Percentiles rank a stretch among this genome's conserved stretches.
These are phyloP conservation scores for Drosophila parvula DNA, from an alignment of 1,140 invertebrate species.

Conservation along the genomic window DNA sequence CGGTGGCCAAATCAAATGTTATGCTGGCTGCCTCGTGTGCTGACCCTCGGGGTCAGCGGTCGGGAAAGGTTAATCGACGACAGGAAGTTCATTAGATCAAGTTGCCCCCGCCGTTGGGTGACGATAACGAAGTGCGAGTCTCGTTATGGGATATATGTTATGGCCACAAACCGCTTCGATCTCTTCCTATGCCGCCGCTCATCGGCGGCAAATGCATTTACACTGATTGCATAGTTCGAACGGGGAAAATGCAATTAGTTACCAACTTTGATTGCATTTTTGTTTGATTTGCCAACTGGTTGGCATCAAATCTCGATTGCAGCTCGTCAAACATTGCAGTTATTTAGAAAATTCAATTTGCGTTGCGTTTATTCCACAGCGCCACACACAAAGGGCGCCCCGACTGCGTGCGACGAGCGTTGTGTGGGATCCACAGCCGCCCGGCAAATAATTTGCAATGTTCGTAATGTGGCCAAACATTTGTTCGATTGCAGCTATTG, in stretches of 20 bases:
- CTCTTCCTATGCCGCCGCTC: too few relatives aligned
- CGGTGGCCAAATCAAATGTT: slow-evolving; percentile 39
- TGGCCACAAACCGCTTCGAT: slow-evolving; percentile 26
- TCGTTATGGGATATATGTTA: slow-evolving; percentile 37
- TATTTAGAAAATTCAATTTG: slow-evolving; percentile 77
- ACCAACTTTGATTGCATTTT: slow-evolving; percentile 71
- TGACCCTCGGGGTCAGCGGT: slow-evolving; percentile 32
- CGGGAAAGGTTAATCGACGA: slow-evolving; percentile 59
- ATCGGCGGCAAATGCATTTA: slow-evolving; percentile 19
- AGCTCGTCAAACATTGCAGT: slow-evolving; percentile 52
- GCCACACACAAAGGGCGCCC: slow-evolving; percentile 15
- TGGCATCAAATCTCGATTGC: slow-evolving; percentile 36
- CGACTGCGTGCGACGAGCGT: background rate
- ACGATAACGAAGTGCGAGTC: slow-evolving; percentile 59
- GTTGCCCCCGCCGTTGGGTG: slow-evolving; percentile 1
- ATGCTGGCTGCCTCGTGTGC: slow-evolving; percentile 2
- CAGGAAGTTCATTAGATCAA: slow-evolving; percentile 78
- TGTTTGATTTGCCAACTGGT: slow-evolving; percentile 58
- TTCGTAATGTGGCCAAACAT: slow-evolving; percentile 41
- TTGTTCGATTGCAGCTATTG: slow-evolving; percentile 30
- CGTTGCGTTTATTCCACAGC: slow-evolving; percentile 40
- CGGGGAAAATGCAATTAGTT: slow-evolving; percentile 65
- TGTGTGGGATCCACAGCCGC: slow-evolving; percentile 7
- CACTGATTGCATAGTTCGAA: slow-evolving; percentile 55
- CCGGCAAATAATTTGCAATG: slow-evolving; percentile 61